Percentiles rank a stretch among this genome's conserved stretches.
Conservation (phyloP, 2,888 invertebrate genomes). For the Allacma fusca region DNA sequence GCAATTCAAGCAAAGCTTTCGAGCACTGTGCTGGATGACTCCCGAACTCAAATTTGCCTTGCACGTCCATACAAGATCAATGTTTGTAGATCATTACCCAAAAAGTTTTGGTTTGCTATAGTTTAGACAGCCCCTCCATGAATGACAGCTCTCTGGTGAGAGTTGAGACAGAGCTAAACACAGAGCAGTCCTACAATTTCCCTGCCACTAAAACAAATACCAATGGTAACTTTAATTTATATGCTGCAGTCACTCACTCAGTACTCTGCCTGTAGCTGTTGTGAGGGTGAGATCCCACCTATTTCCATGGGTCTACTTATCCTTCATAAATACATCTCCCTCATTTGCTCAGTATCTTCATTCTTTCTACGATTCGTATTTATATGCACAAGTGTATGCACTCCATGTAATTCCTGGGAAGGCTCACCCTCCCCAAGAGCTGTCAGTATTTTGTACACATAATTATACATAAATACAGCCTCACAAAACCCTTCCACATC, state of each 20-base stretch:
- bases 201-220: slow-evolving; percentile 37
- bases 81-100: slow-evolving; percentile 60
- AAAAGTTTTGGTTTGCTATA: slow-evolving; percentile 44
- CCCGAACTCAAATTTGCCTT: slow-evolving; percentile 34
- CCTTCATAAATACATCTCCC: neutral
- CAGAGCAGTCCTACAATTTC: neutral
- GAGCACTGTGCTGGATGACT: neutral
- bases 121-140: slow-evolving; percentile 21
- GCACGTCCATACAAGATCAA: slow-evolving; percentile 51
- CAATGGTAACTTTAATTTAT: slow-evolving; percentile 43
- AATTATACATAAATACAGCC: no score
- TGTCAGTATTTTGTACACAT: no score
- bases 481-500: no score
- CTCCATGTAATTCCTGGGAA: no score
- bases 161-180: neutral
- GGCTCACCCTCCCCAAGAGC: no score
- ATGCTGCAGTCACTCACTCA: slow-evolving; percentile 22
- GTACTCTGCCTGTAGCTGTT: neutral
- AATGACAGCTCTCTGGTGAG: neutral
- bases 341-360: neutral
- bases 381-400: no score
- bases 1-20: neutral
- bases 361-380: no score
- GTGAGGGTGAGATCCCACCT: slow-evolving; percentile 27
- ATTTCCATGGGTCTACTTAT: slow-evolving; percentile 36